Conservation (phyloP, 2,797 vertebrate species). For the Mormyrus hasselquistii region DNA sequence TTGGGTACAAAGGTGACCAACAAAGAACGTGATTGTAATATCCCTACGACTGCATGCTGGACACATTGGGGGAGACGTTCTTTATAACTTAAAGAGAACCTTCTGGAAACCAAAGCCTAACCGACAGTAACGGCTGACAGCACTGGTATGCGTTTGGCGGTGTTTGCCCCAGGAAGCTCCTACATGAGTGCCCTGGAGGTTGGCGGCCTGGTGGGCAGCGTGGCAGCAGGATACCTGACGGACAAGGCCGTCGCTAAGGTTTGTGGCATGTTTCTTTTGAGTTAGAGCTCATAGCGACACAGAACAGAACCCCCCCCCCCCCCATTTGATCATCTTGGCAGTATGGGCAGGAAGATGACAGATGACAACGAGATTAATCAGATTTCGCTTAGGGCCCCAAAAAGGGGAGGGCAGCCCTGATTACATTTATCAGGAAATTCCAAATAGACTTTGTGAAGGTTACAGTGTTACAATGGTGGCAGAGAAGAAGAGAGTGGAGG, state of each 20-base stretch:
- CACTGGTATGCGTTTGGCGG: not conserved
- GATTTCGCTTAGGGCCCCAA: not conserved
- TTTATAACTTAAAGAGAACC: not conserved
- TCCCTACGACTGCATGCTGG: not conserved
- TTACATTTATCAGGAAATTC: not conserved
- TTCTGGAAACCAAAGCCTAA: not conserved
- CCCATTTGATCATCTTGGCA: not conserved
- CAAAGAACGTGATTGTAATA: not conserved
- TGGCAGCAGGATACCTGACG: slow-evolving; percentile 84
- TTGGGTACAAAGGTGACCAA: not conserved
- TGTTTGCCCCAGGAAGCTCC: slow-evolving; percentile 74
- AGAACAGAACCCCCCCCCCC: not conserved
- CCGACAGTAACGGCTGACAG: not conserved
- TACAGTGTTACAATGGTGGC: not conserved
- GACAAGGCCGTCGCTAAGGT: slow-evolving; percentile 89
- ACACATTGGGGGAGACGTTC: not conserved
- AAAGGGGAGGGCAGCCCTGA: not conserved
- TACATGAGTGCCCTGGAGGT: slow-evolving; percentile 96
- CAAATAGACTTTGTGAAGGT: not conserved
- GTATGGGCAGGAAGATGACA: not conserved
- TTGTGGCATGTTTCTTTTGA: slow-evolving; percentile 41
- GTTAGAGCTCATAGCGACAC: not conserved
- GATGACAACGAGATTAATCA: not conserved
- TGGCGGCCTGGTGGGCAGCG: slow-evolving; percentile 85
- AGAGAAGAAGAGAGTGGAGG: not conserved